Base-by-base conservation (phyloP, 2,797 vertebrate species). In the Halcyon badia region DNA sequence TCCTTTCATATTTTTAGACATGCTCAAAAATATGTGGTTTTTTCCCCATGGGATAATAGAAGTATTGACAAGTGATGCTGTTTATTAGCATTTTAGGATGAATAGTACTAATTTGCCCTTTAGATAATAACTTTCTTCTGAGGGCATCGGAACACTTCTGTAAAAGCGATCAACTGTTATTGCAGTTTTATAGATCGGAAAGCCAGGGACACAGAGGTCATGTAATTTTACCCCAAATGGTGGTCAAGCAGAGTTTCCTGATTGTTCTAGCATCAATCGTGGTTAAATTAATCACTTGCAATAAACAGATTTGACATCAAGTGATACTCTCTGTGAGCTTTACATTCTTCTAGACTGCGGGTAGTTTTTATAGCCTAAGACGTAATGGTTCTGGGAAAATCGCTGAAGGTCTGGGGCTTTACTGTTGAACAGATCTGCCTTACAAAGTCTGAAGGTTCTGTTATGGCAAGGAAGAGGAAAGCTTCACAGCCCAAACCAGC, bases 1-100 rank as follows among this genome's bases (percentile, higher is more conserved):
- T 52, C 83, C 39, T 90, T 89, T 86, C 10, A 6, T 95, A 82
- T 94, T 96, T 93, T 96, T 89, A 88, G 93, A 37, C n/a, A 80
- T 66, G 82, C 83, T 94, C 60, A 90, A 83, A 85, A 83, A 80
- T 75, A 35, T 11, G 49, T 28, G 16, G 14, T 25, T 51, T 11
- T 19, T 54, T 77, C 88, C 33, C 41, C 51, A 51, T 71, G 87
- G 52, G 30, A 81, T 73, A 77, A 84, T 73, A 82, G 84, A 80
- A 20, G 49, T 60, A 77, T 73, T 15, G 16, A 71, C 56, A 85
- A 79, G 42, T 79, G 76, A 71, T 0, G 2, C 44, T 78, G 18
- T 37, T 35, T 83, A 84, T 93, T 91, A 88, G 64, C 86, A 71
- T 91, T 95, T 93, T 70, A 80, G 56, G 41, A 82, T 84, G 90